Base-by-base conservation (phyloP, 2,113 vertebrate species). In the Centropristis striata region DNA sequence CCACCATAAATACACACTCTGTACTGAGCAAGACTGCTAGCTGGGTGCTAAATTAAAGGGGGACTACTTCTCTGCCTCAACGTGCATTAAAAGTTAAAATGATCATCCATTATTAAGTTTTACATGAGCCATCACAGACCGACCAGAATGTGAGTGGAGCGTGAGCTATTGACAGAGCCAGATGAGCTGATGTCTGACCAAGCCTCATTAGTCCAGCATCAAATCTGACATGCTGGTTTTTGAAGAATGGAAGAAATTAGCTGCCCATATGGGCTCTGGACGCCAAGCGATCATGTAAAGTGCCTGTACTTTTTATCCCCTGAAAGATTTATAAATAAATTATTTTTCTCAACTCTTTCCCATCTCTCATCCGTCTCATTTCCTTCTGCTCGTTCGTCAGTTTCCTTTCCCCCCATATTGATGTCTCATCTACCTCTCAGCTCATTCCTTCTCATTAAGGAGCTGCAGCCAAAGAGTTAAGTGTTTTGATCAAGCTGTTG, bases 41-140 rank as follows among this genome's bases (percentile, higher is more conserved):
- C 89, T 68, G 68, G 49, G 70, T 72, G 85, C 75, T 85, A 91
- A 92, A 93, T 93, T 92, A 91, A 93, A 90, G 67, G 61, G 88
- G 78, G 88, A 90, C 82, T 88, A 70, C 65, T 7, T 2, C 73
- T 78, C 72, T 70, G 80, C 72, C 88, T 91, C 87, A 55, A 69
- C 28, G 60, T 84, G 86, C 91, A 90, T 90, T 92, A 90, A 91
- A 92, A 92, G 87, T 92, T 90, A 88, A 93, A 92, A 75, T 18
- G 36, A 85, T 90, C 91, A 90, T 92, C 83, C 79, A 88, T 93
- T 90, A 91, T 92, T 93, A 75, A 91, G 67, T 76, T 91, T 80
- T 86, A 90, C 90, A 92, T 84, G 65, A 71, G 79, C 88, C 80
- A 75, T 89, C 78, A 72, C 53, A 74, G 74, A 51, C 70, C 21